Conservation (phyloP, 2,888 invertebrate genomes). For the Peribatodes rhomboidaria region DNA sequence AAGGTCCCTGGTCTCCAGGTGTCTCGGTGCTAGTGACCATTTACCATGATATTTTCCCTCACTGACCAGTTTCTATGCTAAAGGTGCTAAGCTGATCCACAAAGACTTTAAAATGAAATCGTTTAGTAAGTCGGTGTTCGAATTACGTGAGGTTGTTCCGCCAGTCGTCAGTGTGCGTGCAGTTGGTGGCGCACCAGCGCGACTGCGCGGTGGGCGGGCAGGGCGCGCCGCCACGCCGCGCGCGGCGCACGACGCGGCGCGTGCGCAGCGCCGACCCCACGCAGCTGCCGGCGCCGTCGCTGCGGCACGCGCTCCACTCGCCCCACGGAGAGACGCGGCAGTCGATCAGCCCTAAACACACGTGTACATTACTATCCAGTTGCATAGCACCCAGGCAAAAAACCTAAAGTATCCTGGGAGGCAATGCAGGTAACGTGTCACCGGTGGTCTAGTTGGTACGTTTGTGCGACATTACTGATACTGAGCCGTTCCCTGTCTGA, state of each 20-base stretch:
- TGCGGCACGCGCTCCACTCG: conserved; percentile 95
- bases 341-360: conserved; percentile 87
- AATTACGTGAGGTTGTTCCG: conserved; percentile 80
- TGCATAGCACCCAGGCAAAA: not conserved
- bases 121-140: conserved; percentile 33
- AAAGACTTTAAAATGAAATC: conserved; percentile 26
- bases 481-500: too few species aligned
- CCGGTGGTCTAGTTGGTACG: too few species aligned
- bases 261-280: conserved; percentile 95
- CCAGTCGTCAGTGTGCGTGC: conserved; percentile 74
- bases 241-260: conserved; percentile 91
- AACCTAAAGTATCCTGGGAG: too few species aligned
- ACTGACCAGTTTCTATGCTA: not conserved
- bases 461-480: too few species aligned
- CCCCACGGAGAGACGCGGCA: conserved; percentile 96
- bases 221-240: conserved; percentile 92
- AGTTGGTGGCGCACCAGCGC: conserved; percentile 94
- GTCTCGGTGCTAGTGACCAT: not conserved
- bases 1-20: too few species aligned
- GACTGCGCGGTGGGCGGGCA: conserved; percentile 95
- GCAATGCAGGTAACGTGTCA: too few species aligned
- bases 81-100: not conserved
- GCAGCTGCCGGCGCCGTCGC: conserved; percentile 91
- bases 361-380: not conserved
- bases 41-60: not conserved